Percentiles rank a stretch among this genome's conserved stretches.
phyloP scores from a whole-genome alignment of 1,140 invertebrate species.

The Polyergus mexicanus region DNA sequence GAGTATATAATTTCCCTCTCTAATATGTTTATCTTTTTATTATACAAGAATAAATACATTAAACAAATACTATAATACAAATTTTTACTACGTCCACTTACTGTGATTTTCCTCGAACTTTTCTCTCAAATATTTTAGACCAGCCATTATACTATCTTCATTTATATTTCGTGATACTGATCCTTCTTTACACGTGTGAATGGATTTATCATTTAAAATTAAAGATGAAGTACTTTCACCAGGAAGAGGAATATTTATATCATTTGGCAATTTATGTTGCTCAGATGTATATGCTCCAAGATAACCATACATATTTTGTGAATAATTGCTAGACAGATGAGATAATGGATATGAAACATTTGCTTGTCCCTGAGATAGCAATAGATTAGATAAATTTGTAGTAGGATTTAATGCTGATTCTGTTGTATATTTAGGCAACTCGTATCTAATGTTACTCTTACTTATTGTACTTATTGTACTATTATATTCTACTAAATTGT shows the following conservation, averaged over 20 bases:
- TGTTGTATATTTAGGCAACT: neutral
- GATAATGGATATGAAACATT: slow-evolving; percentile 25
- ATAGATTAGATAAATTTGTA: neutral
- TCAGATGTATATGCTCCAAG: neutral
- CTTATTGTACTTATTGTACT: neutral
- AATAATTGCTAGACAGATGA: slow-evolving; percentile 26
- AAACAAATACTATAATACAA: slow-evolving; percentile 3
- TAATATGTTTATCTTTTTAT: neutral
- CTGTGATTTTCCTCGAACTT: slow-evolving; percentile 84
- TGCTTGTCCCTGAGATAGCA: slow-evolving; percentile 15
- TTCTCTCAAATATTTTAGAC: slow-evolving; percentile 89
- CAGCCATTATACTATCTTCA: slow-evolving; percentile 89
- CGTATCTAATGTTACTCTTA: neutral
- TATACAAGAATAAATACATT: slow-evolving; percentile 40
- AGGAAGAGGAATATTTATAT: slow-evolving; percentile 35
- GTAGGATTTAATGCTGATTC: neutral
- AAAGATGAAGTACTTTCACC: neutral
- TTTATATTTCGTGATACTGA: slow-evolving; percentile 64
- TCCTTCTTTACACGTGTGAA: neutral
- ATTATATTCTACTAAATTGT: slow-evolving; percentile 62
- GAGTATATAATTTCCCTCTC: neutral
- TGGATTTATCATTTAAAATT: neutral
- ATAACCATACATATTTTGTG: neutral
- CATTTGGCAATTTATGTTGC: neutral
- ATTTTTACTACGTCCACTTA: slow-evolving; percentile 43